A percentile compares a stretch with the other conserved stretches of the same genome.
Conservation (phyloP, 2,888 invertebrate genomes). For the Muscina levida region DNA sequence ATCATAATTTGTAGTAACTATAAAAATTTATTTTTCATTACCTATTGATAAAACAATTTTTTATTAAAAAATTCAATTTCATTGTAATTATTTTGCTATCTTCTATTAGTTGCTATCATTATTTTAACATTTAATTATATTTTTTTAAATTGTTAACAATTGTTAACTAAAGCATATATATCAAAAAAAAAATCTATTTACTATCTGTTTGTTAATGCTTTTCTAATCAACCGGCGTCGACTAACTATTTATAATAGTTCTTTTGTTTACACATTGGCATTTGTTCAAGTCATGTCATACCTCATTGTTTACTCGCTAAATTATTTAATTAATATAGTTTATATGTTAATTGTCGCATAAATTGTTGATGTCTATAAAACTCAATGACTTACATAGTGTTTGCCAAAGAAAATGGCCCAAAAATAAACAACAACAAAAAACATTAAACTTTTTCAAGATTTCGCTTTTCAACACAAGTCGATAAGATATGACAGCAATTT, state of each 20-base stretch:
- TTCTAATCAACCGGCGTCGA: neutral
- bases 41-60: too few relatives aligned
- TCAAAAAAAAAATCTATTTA: too few relatives aligned
- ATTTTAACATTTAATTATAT: too few relatives aligned
- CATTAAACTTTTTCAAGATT: neutral
- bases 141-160: too few relatives aligned
- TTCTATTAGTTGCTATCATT: too few relatives aligned
- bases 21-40: too few relatives aligned
- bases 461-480: too few relatives aligned
- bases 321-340: neutral
- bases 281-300: slow-evolving; percentile 21
- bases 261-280: slow-evolving; percentile 10
- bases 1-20: too few relatives aligned
- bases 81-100: too few relatives aligned
- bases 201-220: neutral
- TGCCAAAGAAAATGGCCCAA: neutral
- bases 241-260: slow-evolving; percentile 33
- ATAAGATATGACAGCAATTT: neutral
- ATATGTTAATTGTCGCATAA: slow-evolving; percentile 32
- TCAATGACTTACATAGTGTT: slow-evolving; percentile 20
- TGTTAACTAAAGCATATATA: too few relatives aligned
- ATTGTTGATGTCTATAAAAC: slow-evolving; percentile 41
- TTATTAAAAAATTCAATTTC: too few relatives aligned
- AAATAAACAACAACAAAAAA: neutral
- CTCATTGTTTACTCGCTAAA: neutral